Evolutionary conservation across 2,113 vertebrate genomes (phyloP).

Genomic region (Lagenorhynchus albirostris): DNA sequence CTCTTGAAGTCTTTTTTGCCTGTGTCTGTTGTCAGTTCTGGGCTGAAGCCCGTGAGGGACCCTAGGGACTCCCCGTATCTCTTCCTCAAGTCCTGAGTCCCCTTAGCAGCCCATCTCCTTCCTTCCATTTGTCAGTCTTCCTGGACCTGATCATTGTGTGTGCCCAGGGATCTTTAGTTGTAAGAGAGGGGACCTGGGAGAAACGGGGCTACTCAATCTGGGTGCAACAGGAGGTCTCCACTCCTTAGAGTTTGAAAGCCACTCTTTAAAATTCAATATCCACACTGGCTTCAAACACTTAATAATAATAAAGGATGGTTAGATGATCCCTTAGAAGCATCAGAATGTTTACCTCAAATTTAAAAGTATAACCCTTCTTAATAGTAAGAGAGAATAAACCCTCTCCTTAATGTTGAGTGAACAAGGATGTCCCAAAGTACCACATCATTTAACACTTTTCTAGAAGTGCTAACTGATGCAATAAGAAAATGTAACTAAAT

Average conservation of each 20-base stretch:
- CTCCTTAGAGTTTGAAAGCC: neutral
- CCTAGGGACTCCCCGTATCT: accelerated
- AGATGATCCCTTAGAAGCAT: neutral
- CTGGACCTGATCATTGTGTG: neutral
- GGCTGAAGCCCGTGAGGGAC: neutral
- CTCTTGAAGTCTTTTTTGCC: neutral
- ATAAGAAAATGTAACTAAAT: neutral
- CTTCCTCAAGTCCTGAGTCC: neutral
- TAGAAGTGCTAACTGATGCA: neutral
- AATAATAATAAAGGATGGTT: no score
- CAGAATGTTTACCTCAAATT: no score
- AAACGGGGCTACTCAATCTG: neutral
- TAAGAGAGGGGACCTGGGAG: no score
- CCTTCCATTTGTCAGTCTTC: accelerated
- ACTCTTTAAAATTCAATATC: neutral
- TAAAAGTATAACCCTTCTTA: neutral
- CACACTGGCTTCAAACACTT: neutral
- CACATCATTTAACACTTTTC: accelerated
- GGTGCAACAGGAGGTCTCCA: accelerated
- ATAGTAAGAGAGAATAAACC: neutral
- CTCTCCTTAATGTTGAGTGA: neutral
- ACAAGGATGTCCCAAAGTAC: neutral
- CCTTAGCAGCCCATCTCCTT: accelerated
- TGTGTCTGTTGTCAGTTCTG: neutral
- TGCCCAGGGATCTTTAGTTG: accelerated